phyloP scores from a whole-genome alignment of 1,140 invertebrate genomes.

The Saccostrea echinata region DNA sequence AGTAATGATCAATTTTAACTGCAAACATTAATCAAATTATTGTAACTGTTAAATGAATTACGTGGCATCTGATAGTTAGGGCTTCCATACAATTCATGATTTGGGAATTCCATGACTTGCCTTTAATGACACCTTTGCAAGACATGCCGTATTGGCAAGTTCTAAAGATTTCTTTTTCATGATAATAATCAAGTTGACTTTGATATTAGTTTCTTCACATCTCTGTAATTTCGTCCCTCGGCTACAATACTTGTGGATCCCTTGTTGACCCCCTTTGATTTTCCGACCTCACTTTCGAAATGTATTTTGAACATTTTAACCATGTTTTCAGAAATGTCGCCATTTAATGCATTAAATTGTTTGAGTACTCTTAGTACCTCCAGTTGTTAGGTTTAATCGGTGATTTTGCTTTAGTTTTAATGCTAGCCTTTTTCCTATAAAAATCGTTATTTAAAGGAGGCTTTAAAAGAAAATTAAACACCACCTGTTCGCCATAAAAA shows the following conservation, averaged over 20 bases:
- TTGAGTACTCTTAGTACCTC: too few relatives aligned
- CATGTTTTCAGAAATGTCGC: too few relatives aligned
- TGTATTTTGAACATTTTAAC: background rate
- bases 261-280: background rate
- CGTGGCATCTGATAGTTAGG: background rate
- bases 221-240: background rate
- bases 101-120: conserved; percentile 1
- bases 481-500: background rate
- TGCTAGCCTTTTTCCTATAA: background rate
- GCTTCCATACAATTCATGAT: conserved; percentile 11
- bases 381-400: too few relatives aligned
- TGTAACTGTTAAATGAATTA: conserved; percentile 33
- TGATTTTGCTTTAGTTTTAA: too few relatives aligned
- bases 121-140: background rate
- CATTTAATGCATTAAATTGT: too few relatives aligned
- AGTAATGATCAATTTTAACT: conserved; percentile 1
- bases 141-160: background rate
- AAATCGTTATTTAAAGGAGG: background rate
- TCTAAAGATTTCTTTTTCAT: background rate
- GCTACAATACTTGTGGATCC: too few relatives aligned
- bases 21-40: conserved; percentile 26
- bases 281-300: background rate
- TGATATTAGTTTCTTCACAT: background rate
- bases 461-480: conserved; percentile 8
- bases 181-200: background rate